phyloP scores from a whole-genome alignment of 2,113 vertebrate species.

The Cisticola juncidis region DNA sequence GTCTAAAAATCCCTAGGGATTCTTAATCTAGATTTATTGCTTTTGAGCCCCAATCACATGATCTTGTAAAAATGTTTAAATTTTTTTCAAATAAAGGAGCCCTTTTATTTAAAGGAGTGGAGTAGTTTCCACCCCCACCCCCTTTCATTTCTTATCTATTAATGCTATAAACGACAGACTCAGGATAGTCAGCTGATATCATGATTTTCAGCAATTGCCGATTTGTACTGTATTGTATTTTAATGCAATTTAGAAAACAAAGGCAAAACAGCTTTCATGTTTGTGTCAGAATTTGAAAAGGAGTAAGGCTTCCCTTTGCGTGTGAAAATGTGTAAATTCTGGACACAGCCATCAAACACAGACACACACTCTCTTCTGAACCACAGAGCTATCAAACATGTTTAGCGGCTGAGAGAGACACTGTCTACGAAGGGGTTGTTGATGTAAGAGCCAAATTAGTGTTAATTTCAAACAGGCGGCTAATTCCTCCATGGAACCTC shows the following conservation, averaged over 20 bases:
- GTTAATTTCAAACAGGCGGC: constrained; percentile 57
- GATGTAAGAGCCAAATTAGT: constrained; percentile 39
- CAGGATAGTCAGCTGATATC: neutral
- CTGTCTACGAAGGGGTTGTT: neutral
- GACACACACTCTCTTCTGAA: neutral
- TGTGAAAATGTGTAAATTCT: neutral
- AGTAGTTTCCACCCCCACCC: fast-evolving
- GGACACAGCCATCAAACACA: neutral
- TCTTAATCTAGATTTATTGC: constrained; percentile 46
- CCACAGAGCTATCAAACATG: constrained; percentile 11
- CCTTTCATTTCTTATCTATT: neutral
- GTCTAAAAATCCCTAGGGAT: neutral
- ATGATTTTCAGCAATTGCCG: neutral
- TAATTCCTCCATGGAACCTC: constrained; percentile 4
- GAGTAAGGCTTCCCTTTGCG: neutral
- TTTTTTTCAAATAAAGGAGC: neutral
- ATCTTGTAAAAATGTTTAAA: neutral
- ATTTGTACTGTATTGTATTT: neutral
- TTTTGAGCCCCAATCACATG: neutral
- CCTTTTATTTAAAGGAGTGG: neutral
- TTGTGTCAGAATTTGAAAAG: neutral
- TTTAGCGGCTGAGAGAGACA: neutral
- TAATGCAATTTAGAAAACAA: neutral
- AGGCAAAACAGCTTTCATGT: neutral
- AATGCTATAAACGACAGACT: fast-evolving